These are phyloP conservation scores for Micromesistius poutassou DNA, from an alignment of 2,797 vertebrate species.

Conservation along the genomic window DNA sequence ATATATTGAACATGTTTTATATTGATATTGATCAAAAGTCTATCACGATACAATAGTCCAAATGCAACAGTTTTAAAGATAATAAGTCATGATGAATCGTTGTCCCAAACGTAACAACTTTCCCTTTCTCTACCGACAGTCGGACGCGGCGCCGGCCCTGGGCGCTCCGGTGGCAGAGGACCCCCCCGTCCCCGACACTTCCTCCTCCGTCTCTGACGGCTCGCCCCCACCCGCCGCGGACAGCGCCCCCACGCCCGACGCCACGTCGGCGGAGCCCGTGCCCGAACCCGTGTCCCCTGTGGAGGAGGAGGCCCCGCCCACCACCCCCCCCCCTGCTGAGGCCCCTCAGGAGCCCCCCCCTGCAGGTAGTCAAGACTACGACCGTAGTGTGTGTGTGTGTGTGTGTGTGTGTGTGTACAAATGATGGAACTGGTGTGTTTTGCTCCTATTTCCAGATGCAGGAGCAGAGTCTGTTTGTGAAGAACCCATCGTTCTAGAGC, in stretches of 20 bases:
- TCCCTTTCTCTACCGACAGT: constrained; percentile 25
- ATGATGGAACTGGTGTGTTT: constrained; percentile 1
- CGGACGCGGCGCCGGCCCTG: constrained; percentile 28
- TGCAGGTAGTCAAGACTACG: constrained; percentile 44
- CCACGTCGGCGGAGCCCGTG: constrained; percentile 26
- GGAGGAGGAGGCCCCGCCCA: background rate
- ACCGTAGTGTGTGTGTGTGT: background rate
- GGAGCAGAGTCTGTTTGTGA: constrained; percentile 20
- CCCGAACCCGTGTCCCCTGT: constrained; percentile 18
- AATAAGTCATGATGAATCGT: background rate
- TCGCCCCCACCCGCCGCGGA: constrained; percentile 1
- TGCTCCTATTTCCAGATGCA: constrained; percentile 21
- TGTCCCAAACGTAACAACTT: background rate
- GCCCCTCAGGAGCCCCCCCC: background rate
- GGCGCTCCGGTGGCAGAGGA: constrained; percentile 32
- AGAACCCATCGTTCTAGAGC: constrained; percentile 23
- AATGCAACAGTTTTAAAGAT: background rate
- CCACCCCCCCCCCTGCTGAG: background rate
- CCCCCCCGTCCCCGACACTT: background rate
- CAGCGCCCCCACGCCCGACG: constrained; percentile 11
- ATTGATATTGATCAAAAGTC: too few relatives aligned
- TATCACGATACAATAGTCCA: too few relatives aligned
- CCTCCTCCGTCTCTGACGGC: constrained; percentile 1
- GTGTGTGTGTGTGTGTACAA: background rate
- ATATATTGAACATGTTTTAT: too few relatives aligned